Percentiles rank a stretch among this genome's conserved stretches.
Conservation (phyloP, 2,797 vertebrate genomes). For the Eurystomus glaucurus region DNA sequence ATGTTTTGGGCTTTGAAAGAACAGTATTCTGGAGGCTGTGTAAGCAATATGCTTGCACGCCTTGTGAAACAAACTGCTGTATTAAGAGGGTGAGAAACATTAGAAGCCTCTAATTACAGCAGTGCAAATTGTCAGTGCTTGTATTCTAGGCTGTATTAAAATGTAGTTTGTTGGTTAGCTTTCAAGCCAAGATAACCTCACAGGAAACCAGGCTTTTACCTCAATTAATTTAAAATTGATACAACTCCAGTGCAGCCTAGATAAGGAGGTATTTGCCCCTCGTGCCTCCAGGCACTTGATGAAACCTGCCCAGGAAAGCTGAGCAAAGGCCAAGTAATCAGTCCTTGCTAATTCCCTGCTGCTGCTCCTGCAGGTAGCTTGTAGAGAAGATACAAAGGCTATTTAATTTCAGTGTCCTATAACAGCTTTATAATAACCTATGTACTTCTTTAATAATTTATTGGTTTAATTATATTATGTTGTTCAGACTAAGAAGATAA, state of each 20-base stretch:
- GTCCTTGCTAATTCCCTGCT: background rate
- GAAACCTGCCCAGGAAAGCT: background rate
- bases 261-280: background rate
- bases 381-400: background rate
- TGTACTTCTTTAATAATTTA: background rate
- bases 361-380: background rate
- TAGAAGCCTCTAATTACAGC: background rate
- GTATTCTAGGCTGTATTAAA: background rate
- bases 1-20: background rate
- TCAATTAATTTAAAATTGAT: background rate
- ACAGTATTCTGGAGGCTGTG: background rate
- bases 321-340: background rate
- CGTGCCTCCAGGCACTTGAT: rapidly evolving
- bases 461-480: background rate
- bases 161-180: background rate
- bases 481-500: background rate
- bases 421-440: background rate
- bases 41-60: background rate
- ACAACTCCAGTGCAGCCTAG: background rate
- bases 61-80: background rate
- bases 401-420: background rate
- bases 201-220: background rate
- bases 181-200: background rate
- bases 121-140: background rate
- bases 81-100: background rate